A percentile compares a stretch with the other conserved stretches of the same genome.
Conservation (phyloP, 1,140 invertebrate genomes). For the Penaeus vannamei region DNA sequence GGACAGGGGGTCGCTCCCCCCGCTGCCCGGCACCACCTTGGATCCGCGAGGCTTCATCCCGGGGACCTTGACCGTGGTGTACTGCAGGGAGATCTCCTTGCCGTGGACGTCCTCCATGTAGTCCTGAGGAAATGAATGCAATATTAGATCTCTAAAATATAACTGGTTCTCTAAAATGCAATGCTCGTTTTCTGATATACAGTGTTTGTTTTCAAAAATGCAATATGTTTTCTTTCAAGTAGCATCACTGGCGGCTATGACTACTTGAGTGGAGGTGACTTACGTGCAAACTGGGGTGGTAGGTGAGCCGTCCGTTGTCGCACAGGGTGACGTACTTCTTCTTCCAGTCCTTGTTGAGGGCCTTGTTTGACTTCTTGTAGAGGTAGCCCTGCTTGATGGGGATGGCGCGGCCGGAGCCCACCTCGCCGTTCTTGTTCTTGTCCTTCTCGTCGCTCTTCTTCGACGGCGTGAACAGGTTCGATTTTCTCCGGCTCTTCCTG, state of each 20-base stretch:
- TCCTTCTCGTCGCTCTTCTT: constrained; percentile 89
- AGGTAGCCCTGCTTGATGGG: constrained; percentile 97
- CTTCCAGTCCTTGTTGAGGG: constrained; percentile 97
- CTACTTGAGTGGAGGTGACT: constrained; percentile 69
- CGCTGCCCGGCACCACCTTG: constrained; percentile 76
- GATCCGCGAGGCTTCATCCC: constrained; percentile 93
- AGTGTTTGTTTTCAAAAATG: no score
- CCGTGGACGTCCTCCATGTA: constrained; percentile 98
- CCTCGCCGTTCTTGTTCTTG: constrained; percentile 77
- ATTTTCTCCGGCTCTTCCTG: constrained; percentile 90
- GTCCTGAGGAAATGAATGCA: constrained; percentile 78
- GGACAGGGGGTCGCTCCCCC: constrained; percentile 56
- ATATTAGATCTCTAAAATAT: not conserved
- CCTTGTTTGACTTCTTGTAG: constrained; percentile 96
- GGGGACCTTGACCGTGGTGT: constrained; percentile 97
- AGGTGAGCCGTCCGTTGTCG: constrained; percentile 94
- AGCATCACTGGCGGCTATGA: no score
- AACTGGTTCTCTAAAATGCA: not conserved
- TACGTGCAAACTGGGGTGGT: constrained; percentile 95
- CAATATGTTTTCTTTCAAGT: no score
- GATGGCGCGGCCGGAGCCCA: constrained; percentile 95
- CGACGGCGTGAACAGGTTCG: constrained; percentile 94
- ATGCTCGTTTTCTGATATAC: no score
- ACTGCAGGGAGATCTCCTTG: constrained; percentile 96
- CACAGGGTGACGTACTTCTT: constrained; percentile 98